Percentiles rank a stretch among this genome's conserved stretches.
Evolutionary conservation across 1,140 invertebrate species (phyloP).

Genomic region (Brachionus sp.): DNA sequence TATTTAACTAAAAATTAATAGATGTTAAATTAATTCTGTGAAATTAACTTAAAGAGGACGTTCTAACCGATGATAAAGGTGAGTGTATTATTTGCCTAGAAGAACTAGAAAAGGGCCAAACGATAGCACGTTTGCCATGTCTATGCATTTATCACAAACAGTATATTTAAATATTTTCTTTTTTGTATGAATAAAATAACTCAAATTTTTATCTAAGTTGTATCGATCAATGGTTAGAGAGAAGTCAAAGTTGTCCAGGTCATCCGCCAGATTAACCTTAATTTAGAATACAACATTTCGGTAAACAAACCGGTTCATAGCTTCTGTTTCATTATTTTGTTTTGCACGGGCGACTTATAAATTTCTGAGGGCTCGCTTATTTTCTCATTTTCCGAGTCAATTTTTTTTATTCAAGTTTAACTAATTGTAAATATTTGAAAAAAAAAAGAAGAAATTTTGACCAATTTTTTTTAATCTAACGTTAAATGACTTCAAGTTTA

Average conservation of each 20-base stretch:
- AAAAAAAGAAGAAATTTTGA: neutral
- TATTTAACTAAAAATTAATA: neutral
- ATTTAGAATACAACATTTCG: neutral
- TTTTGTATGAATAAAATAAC: neutral
- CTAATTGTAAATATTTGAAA: neutral
- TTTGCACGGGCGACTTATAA: neutral
- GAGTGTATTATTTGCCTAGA: slow-evolving; percentile 99
- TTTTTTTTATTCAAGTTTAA: neutral
- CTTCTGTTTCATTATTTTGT: slow-evolving; percentile 1
- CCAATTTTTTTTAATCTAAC: neutral
- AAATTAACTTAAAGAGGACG: slow-evolving; percentile 74
- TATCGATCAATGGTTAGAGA: slow-evolving; percentile 95
- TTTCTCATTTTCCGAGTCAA: slow-evolving; percentile 1
- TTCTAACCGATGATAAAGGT: slow-evolving; percentile 82
- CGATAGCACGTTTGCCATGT: slow-evolving; percentile 94
- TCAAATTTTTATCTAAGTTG: slow-evolving; percentile 68
- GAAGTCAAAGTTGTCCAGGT: slow-evolving; percentile 91
- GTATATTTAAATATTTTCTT: slow-evolving; percentile 62
- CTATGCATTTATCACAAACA: slow-evolving; percentile 99
- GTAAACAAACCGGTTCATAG: neutral
- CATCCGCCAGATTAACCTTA: slow-evolving; percentile 76
- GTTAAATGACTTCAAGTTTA: neutral
- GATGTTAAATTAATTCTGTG: neutral
- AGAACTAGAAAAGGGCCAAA: slow-evolving; percentile 85
- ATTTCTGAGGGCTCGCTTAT: neutral